These are phyloP conservation scores for Sitophilus oryzae DNA, from an alignment of 1,140 invertebrate genomes.

Conservation along the genomic window DNA sequence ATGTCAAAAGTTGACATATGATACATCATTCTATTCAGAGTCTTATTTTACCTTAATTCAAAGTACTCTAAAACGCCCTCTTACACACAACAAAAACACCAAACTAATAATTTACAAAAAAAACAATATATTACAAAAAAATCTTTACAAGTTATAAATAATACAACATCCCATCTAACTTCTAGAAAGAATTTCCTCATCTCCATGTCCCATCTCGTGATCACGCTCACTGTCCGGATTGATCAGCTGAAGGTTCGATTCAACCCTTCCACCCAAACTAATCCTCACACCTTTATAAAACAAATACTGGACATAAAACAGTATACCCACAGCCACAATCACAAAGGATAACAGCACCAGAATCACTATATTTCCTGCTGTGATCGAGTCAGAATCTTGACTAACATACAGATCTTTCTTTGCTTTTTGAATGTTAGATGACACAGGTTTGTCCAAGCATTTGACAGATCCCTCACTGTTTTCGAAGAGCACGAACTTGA, in stretches of 20 bases:
- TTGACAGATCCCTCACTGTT: constrained; percentile 16
- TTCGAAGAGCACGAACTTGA: constrained; percentile 33
- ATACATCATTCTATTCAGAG: no score
- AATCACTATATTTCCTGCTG: constrained; percentile 14
- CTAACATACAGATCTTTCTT: constrained; percentile 1
- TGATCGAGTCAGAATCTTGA: constrained; percentile 2
- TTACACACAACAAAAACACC: no score
- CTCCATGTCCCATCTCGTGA: no score
- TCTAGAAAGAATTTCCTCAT: no score
- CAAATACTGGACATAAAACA: constrained; percentile 34
- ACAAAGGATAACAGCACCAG: constrained; percentile 28
- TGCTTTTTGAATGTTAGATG: not conserved
- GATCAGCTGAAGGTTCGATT: constrained; percentile 27
- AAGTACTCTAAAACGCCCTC: no score
- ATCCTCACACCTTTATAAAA: constrained; percentile 26
- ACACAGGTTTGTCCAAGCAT: constrained; percentile 24
- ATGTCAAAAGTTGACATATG: no score
- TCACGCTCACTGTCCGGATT: constrained; percentile 24
- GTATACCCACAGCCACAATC: constrained; percentile 25
- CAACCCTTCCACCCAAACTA: constrained; percentile 9
- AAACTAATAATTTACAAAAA: no score
- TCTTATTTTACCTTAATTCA: no score
- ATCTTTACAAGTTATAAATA: no score
- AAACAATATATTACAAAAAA: no score
- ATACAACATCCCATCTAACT: no score